Conservation (phyloP, 2,797 vertebrate species). For the Mionectes olivaceus region DNA sequence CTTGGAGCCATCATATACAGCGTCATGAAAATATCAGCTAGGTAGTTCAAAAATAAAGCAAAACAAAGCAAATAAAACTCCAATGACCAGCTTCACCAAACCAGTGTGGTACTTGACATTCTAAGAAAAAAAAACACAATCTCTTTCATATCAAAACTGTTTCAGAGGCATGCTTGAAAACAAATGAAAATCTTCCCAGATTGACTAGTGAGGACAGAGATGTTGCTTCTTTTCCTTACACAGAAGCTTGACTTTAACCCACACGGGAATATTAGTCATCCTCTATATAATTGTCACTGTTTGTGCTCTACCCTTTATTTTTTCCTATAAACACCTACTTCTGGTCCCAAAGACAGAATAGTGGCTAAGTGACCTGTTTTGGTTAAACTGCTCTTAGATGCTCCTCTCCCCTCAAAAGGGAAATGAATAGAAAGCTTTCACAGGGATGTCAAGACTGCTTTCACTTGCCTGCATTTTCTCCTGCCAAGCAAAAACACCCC, state of each 20-base stretch:
- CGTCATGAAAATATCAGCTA: neutral
- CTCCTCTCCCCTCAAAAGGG: neutral
- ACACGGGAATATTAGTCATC: neutral
- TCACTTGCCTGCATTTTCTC: neutral
- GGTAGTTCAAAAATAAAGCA: neutral
- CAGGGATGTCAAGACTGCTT: neutral
- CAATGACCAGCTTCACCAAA: neutral
- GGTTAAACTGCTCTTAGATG: neutral
- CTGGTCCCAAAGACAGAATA: neutral
- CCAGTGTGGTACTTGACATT: neutral
- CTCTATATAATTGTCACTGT: neutral
- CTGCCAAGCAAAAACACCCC: neutral
- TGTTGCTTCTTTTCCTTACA: neutral
- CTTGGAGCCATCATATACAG: neutral
- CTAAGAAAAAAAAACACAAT: neutral
- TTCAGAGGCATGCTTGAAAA: neutral
- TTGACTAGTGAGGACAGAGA: neutral
- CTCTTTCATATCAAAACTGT: neutral
- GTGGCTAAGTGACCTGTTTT: neutral
- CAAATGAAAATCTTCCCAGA: neutral
- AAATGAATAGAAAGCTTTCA: neutral
- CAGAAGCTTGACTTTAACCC: neutral
- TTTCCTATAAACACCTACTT: neutral
- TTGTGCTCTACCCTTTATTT: neutral
- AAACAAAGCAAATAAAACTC: neutral